These are phyloP conservation scores for Vireo altiloquus DNA, from an alignment of 2,113 vertebrate genomes.

Conservation along the genomic window DNA sequence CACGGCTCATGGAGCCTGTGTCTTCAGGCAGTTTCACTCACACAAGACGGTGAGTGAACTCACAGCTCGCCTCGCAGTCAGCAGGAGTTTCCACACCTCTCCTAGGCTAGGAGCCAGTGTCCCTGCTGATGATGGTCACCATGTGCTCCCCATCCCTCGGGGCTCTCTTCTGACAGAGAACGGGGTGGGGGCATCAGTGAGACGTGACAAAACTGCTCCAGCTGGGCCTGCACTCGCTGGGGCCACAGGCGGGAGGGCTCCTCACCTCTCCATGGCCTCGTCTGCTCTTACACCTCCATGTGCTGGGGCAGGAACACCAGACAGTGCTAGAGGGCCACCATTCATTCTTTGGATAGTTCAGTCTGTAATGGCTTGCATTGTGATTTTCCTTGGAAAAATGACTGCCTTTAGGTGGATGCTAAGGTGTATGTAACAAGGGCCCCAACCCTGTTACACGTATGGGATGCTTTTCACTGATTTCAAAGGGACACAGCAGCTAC, in stretches of 20 bases:
- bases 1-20: neutral
- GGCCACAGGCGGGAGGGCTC: neutral
- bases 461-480: neutral
- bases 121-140: neutral
- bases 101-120: neutral
- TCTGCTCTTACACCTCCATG: neutral
- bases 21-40: neutral
- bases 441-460: neutral
- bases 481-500: neutral
- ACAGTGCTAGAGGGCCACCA: fast-evolving
- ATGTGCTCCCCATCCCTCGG: neutral
- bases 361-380: neutral
- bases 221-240: fast-evolving
- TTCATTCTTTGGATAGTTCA: neutral
- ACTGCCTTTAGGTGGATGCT: neutral
- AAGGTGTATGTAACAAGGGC: neutral
- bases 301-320: neutral
- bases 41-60: neutral
- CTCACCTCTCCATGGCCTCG: fast-evolving
- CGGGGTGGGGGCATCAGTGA: fast-evolving
- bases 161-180: neutral
- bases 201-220: neutral
- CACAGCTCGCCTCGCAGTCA: neutral
- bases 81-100: neutral
- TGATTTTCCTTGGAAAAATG: neutral